Evolutionary conservation across 2,797 vertebrate species (phyloP).

Genomic region (Tolypeutes matacus): DNA sequence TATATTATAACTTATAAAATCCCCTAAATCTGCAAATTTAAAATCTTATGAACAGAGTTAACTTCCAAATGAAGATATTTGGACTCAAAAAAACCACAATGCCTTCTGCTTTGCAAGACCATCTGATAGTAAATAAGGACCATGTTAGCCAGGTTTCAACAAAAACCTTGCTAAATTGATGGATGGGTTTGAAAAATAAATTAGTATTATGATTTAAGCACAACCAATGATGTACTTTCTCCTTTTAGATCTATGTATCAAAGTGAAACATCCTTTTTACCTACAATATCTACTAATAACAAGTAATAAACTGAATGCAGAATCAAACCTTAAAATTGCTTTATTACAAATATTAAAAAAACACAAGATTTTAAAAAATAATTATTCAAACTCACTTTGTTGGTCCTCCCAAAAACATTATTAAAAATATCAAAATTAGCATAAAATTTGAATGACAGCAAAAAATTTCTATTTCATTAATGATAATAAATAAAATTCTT

Average conservation of each 20-base stretch:
- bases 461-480: constrained; percentile 53
- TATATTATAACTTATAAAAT: background rate
- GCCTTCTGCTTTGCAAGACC: constrained; percentile 26
- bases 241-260: background rate
- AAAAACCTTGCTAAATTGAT: constrained; percentile 38
- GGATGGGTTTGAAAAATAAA: constrained; percentile 24
- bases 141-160: constrained; percentile 10
- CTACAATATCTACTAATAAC: background rate
- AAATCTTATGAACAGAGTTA: constrained; percentile 47
- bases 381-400: background rate
- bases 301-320: background rate
- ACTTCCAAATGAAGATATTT: constrained; percentile 53
- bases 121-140: constrained; percentile 46
- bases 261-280: constrained; percentile 19
- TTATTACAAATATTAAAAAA: constrained; percentile 10
- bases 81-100: background rate
- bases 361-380: background rate
- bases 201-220: constrained; percentile 14
- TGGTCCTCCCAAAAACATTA: background rate
- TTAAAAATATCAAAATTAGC: constrained; percentile 44
- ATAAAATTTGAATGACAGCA: background rate
- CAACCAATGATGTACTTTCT: background rate
- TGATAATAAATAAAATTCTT: constrained; percentile 35
- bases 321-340: constrained; percentile 38
- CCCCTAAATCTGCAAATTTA: constrained; percentile 51